Evolutionary conservation across 2,113 vertebrate species (phyloP), one percentile per base, ranked within the genome.

Genomic region (Aleadryas rufinucha): DNA sequence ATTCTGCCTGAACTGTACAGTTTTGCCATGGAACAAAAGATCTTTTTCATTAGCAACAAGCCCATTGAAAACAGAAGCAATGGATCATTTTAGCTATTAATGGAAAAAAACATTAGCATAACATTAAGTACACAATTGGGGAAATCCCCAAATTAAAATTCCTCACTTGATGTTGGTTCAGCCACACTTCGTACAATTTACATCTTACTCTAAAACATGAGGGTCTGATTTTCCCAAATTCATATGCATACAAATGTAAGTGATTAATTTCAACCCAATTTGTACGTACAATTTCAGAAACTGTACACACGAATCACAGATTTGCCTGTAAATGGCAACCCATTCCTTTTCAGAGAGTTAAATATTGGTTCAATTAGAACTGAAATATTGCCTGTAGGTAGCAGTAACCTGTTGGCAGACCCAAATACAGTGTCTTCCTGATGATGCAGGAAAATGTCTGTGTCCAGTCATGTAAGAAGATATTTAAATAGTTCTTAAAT

Each of bases 61-160:
- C 16, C 59, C 27, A 90, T 74, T 80, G 75, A 84, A 91, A 88
- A 74, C 42, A 84, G 52, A 83, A 77, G 76, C 42, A 95, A 83
- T 77, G 33, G 77, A 93, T 94, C 71, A 88, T 92, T 91, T 84
- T 86, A 44, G 31, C 64, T 90, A 81, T 84, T 91, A 96, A 53
- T 90, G 64, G 64, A n/a, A 74, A 87, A 87, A 82, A 91, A 63
- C 47, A 90, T 91, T 93, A 90, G 26, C 92, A 92, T 88, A 96
- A 52, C 64, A 42, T 89, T 88, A 90, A 90, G 60, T 77, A 93
- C 52, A 69, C 85, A 84, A 63, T 20, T 88, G 76, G 76, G 79
- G 86, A 94, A 94, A 95, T 71, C 82, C 63, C 60, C 33, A 71
- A 86, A 90, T 81, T 90, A 96, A 71, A 92, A 93, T 96, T 94